Base-by-base conservation (phyloP, 2,113 vertebrate genomes). In the Rhynchomys soricoides region DNA sequence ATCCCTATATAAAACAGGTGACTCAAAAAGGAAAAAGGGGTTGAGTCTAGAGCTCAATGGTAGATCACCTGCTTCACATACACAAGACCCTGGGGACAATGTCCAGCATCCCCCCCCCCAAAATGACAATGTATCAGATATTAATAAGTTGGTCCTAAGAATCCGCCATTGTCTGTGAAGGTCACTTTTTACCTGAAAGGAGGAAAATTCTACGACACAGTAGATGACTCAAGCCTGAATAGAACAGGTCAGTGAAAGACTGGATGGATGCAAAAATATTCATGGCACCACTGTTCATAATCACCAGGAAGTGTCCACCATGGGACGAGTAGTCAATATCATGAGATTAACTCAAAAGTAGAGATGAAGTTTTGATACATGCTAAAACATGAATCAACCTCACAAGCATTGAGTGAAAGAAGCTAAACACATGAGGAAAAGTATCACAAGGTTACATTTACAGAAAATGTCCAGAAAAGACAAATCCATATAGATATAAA, bases 391-490 rank as follows among this genome's bases (percentile, higher is more conserved):
- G 64, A 37, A 50, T 77, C 70, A 96, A 74, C 43, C 81, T 83
- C 71, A 68, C 31, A 97, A 66, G 59, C 43, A 91, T 70, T 45
- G 81, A 90, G 26, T 91, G 57, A 97, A 95, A 93, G 24, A 89
- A 82, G 57, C n/a, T 55, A 81, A 78, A 55, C 70, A 64, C 34
- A 77, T 93, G 93, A 94, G 45, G n/a, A 12, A 62, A 95, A 57
- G 45, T 71, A 73, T 37, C 59, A n/a, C 34, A 70, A 64, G 81
- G 48, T 95, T 86, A 43, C 57, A 74, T 82, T 89, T 81, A 71
- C 86, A 43, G 93, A 45, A 86, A 94, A 86, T 75, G 11, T 55
- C 78, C 64, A 75, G 16, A 81, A 93, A 83, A 64, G 43, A 43
- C 26, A 86, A 86, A 93, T 50, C 16, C n/a, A 40, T 31, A 10